These are phyloP conservation scores for Polietes domitor DNA, from an alignment of 2,888 invertebrate genomes.

Conservation along the genomic window DNA sequence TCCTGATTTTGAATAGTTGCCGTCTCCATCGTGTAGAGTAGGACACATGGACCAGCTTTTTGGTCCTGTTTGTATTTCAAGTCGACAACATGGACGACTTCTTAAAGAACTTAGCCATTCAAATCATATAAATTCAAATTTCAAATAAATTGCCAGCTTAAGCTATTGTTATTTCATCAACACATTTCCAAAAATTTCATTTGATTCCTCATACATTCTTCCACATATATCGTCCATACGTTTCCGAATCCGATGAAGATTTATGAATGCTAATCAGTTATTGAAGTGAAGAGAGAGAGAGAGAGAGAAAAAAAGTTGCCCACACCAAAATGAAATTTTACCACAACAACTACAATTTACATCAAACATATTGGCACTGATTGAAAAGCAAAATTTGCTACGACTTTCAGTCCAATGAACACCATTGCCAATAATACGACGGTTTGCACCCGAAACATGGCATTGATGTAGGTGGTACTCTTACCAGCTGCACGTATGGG, in stretches of 20 bases:
- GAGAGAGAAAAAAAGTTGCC: neutral
- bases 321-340: slow-evolving; percentile 17
- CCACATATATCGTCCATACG: neutral
- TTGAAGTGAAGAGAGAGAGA: neutral
- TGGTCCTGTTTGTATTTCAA: too few relatives aligned
- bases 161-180: too few relatives aligned
- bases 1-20: too few relatives aligned
- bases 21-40: too few relatives aligned
- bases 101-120: too few relatives aligned
- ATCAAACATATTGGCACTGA: slow-evolving; percentile 33
- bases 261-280: slow-evolving; percentile 31
- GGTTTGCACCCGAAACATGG: neutral
- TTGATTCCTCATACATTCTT: too few relatives aligned
- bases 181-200: neutral
- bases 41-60: too few relatives aligned
- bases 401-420: slow-evolving; percentile 13
- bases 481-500: neutral
- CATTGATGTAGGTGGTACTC: too few relatives aligned
- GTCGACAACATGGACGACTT: too few relatives aligned
- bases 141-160: too few relatives aligned
- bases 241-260: slow-evolving; percentile 3
- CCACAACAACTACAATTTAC: slow-evolving; percentile 20
- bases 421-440: slow-evolving; percentile 8
- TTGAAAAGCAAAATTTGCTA: slow-evolving; percentile 17
- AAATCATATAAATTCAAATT: too few relatives aligned